These are phyloP conservation scores for Antennarius striatus DNA, from an alignment of 2,113 vertebrate species.

Conservation along the genomic window DNA sequence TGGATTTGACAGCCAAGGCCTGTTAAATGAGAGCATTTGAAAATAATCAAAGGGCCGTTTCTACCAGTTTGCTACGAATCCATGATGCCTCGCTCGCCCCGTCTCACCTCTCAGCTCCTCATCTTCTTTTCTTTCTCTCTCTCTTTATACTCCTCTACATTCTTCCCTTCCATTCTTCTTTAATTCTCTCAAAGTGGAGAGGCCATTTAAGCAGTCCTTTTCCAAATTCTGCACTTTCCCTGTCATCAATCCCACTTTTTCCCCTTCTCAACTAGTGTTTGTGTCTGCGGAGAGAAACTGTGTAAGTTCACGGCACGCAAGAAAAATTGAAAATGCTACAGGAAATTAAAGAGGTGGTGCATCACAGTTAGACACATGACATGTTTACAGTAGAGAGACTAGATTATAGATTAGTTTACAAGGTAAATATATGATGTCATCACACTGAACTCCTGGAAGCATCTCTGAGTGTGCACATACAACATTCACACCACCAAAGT, in stretches of 20 bases:
- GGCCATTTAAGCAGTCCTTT: not conserved
- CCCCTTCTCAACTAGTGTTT: not conserved
- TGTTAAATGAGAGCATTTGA: constrained; percentile 12
- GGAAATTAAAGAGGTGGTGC: not conserved
- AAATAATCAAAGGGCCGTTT: constrained; percentile 6
- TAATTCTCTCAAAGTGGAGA: not conserved
- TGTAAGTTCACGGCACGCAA: not conserved
- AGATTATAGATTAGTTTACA: too few species aligned
- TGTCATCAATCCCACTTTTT: not conserved
- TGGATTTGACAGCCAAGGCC: constrained; percentile 1
- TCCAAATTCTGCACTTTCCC: constrained; percentile 1
- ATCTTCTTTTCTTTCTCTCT: not conserved
- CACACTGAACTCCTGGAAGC: not conserved
- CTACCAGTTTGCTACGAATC: not conserved
- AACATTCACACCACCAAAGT: too few species aligned
- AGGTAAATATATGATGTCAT: not conserved
- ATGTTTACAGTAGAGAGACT: not conserved
- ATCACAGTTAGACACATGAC: constrained; percentile 6
- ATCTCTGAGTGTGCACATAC: too few species aligned
- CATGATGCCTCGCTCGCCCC: not conserved
- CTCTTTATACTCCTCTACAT: not conserved
- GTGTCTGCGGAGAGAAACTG: not conserved
- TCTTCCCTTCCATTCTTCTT: not conserved
- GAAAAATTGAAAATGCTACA: not conserved
- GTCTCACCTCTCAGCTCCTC: not conserved